Percentiles rank a stretch among this genome's conserved stretches.
phyloP scores from a whole-genome alignment of 92 coral and sea anemone genomes.

The Nematostella vectensis region DNA sequence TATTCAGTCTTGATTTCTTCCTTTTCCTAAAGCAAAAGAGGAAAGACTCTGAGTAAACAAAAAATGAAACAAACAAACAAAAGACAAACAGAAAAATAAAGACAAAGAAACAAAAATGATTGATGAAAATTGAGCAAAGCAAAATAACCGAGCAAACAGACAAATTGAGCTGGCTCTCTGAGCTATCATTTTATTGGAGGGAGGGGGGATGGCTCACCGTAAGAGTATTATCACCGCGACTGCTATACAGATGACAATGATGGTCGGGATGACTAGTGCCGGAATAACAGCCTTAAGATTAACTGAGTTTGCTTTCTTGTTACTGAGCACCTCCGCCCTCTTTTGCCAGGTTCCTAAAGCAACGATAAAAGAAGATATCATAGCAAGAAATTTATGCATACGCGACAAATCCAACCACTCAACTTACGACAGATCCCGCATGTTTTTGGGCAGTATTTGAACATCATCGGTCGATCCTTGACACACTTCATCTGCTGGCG shows the following conservation, averaged over 20 bases:
- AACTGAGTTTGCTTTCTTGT: neutral
- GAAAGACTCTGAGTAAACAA: no score
- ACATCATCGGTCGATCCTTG: constrained; percentile 17
- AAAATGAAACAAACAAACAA: no score
- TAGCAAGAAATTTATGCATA: no score
- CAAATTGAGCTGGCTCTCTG: no score
- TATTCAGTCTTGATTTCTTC: no score
- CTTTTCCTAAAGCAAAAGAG: no score
- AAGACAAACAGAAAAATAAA: no score
- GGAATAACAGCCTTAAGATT: constrained; percentile 29
- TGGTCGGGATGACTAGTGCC: constrained; percentile 29
- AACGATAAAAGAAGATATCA: neutral
- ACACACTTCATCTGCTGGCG: constrained; percentile 8
- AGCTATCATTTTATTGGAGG: no score
- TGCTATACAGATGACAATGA: constrained; percentile 14
- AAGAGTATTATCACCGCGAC: constrained; percentile 10
- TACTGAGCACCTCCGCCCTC: neutral
- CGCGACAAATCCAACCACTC: no score
- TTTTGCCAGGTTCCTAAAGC: constrained; percentile 2
- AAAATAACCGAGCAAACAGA: no score
- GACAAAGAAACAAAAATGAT: no score
- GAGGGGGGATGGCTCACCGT: constrained; percentile 9
- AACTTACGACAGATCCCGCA: constrained; percentile 27
- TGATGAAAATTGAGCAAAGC: no score
- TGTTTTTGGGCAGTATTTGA: constrained; percentile 11